These are phyloP conservation scores for Ciconia stormi DNA, from an alignment of 2,113 vertebrate species.

Conservation along the genomic window DNA sequence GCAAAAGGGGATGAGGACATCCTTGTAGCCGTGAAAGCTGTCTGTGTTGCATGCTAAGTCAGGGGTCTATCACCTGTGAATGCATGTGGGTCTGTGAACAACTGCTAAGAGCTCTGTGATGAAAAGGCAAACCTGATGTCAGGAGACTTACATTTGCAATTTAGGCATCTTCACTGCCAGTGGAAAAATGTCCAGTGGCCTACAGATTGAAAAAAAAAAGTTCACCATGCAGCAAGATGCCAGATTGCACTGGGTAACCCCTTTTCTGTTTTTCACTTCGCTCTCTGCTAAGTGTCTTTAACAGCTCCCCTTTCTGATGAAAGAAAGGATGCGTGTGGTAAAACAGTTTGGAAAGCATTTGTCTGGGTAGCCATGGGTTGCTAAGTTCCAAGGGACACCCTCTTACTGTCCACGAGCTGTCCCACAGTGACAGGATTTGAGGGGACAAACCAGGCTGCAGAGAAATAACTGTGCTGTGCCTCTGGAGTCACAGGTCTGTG, in stretches of 20 bases:
- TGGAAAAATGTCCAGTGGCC: neutral
- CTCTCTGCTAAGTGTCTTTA: neutral
- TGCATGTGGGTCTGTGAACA: neutral
- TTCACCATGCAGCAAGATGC: neutral
- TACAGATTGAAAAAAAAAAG: neutral
- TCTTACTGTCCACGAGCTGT: neutral
- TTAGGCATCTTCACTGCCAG: neutral
- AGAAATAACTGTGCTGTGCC: neutral
- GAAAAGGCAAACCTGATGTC: neutral
- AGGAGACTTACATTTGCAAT: neutral
- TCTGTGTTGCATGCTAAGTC: fast-evolving
- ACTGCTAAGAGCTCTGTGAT: neutral
- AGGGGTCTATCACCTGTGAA: neutral
- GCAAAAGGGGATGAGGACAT: neutral
- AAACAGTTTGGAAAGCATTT: neutral
- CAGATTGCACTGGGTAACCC: neutral
- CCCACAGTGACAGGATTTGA: neutral
- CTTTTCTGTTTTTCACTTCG: neutral
- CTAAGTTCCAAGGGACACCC: neutral
- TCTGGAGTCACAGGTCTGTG: neutral
- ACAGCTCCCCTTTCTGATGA: neutral
- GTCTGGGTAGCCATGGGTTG: neutral
- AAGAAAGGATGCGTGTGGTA: neutral
- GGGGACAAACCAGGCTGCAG: neutral
- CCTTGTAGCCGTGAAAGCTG: neutral